These are phyloP conservation scores for Odontophorus gujanensis DNA, from an alignment of 2,113 vertebrate genomes.

Conservation along the genomic window DNA sequence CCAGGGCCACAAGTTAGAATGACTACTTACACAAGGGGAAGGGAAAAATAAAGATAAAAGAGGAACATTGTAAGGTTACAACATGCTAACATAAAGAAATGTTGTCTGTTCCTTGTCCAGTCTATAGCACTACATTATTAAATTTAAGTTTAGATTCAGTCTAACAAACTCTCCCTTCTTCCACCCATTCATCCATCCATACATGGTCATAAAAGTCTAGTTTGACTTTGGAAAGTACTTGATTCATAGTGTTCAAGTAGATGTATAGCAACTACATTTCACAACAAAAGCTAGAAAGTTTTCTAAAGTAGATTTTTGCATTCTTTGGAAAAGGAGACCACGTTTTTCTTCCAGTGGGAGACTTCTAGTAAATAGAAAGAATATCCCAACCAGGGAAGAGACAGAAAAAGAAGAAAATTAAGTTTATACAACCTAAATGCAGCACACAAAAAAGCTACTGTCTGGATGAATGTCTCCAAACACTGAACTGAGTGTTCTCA, in stretches of 20 bases:
- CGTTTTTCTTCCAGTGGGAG: neutral
- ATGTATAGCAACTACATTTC: neutral
- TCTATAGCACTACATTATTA: neutral
- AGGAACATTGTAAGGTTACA: neutral
- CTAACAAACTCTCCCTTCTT: neutral
- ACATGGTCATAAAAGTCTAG: neutral
- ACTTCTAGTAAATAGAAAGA: neutral
- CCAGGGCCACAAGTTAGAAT: neutral
- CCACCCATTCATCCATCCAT: neutral
- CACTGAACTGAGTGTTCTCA: neutral
- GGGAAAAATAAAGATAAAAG: neutral
- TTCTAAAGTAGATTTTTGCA: neutral
- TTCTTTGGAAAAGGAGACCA: neutral
- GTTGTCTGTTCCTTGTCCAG: no score
- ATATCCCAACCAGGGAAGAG: neutral
- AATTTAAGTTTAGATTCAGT: neutral
- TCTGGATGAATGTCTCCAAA: neutral
- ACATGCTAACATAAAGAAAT: neutral
- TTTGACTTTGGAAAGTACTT: neutral
- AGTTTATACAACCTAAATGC: neutral
- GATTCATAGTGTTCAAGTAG: neutral
- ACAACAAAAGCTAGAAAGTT: neutral
- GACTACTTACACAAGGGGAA: neutral
- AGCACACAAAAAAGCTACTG: neutral
- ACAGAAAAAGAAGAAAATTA: rapidly evolving